Evolutionary conservation across 2,888 invertebrate species (phyloP), one percentile per base, ranked within the genome.

Genomic region (Ophion costatus): DNA sequence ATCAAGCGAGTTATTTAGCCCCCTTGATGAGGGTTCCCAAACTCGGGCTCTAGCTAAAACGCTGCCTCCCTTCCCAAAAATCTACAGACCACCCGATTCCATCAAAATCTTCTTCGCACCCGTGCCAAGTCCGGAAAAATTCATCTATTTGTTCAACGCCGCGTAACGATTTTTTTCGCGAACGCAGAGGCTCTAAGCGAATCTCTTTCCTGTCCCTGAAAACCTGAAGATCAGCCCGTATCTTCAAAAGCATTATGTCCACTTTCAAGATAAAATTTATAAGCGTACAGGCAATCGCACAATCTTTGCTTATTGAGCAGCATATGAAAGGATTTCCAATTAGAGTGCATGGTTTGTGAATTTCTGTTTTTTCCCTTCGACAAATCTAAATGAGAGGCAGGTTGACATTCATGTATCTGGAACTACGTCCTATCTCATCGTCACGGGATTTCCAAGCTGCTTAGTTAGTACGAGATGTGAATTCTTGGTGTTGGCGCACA

Each of bases 401-500:
- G 57, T 45, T 42, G 57, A 63, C 24, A 71, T 77, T 67, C 66
- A 38, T 64, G 66, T 64, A 51, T 38, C 11, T 20, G 14, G 22
- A 74, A 10, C 63, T 38, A 59, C 57, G 76, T 69, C 71, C 84
- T 71, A 69, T 82, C 71, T 82, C 64, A 67, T 82, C 75, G 82
- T 61, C 77, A 71, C 24, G 77, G 59, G 74, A 83, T 80, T 84
- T 75, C 61, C 71, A 86, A 76, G 73, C 83, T 80, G 83, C 69
- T 45, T 42, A 77, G 75, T 69, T 33, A 45, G 59, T 66, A 56
- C 56, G 73, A 71, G 64, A 59, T 17, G 80, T 64, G 82, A 80
- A 83, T 80, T 80, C 70, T 75, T 82, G 74, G 76, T 63, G 82
- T 67, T 79, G 45, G 79, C 77, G 80, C 63, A 78, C 51, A 71